A percentile compares a stretch with the other conserved stretches of the same genome.
These are phyloP conservation scores for Neostethus bicornis DNA, from an alignment of 2,797 vertebrate species.

Conservation along the genomic window DNA sequence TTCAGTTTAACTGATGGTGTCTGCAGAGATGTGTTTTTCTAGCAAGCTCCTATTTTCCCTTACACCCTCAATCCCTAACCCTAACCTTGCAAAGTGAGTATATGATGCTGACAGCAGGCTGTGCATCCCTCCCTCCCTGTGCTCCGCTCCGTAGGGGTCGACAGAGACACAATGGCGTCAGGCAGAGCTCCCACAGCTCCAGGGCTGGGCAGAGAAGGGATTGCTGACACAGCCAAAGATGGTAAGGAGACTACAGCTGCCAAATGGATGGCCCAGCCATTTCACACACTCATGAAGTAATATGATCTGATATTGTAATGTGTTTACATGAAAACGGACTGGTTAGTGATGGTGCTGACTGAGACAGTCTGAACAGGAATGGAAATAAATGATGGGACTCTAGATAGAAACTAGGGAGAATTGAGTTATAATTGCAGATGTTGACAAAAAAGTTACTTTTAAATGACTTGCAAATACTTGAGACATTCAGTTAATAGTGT, in stretches of 20 bases:
- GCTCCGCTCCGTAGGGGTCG: slow-evolving; percentile 83
- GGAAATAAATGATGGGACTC: slow-evolving; percentile 43
- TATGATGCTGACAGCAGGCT: slow-evolving; percentile 77
- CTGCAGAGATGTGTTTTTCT: slow-evolving; percentile 45
- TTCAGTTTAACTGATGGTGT: slow-evolving; percentile 67
- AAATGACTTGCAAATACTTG: slow-evolving; percentile 6
- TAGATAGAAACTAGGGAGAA: slow-evolving; percentile 9
- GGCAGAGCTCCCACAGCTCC: slow-evolving; percentile 88
- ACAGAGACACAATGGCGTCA: slow-evolving; percentile 90
- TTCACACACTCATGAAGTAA: slow-evolving; percentile 72
- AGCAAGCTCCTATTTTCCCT: slow-evolving; percentile 31
- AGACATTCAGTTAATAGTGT: slow-evolving; percentile 32
- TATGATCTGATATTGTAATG: slow-evolving; percentile 68
- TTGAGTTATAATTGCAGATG: slow-evolving; percentile 11
- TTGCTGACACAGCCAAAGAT: slow-evolving; percentile 90
- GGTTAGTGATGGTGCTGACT: slow-evolving; percentile 67
- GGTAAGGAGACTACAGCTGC: slow-evolving; percentile 83
- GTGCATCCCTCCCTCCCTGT: slow-evolving; percentile 75
- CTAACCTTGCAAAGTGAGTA: slow-evolving; percentile 70
- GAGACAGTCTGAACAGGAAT: slow-evolving; percentile 40
- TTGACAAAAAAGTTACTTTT: slow-evolving; percentile 18
- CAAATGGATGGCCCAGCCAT: slow-evolving; percentile 70
- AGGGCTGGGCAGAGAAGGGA: slow-evolving; percentile 90
- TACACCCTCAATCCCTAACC: slow-evolving; percentile 21
- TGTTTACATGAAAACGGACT: slow-evolving; percentile 56